Base-by-base conservation (phyloP, 2,113 vertebrate genomes). In the Grammomys dolichurus region DNA sequence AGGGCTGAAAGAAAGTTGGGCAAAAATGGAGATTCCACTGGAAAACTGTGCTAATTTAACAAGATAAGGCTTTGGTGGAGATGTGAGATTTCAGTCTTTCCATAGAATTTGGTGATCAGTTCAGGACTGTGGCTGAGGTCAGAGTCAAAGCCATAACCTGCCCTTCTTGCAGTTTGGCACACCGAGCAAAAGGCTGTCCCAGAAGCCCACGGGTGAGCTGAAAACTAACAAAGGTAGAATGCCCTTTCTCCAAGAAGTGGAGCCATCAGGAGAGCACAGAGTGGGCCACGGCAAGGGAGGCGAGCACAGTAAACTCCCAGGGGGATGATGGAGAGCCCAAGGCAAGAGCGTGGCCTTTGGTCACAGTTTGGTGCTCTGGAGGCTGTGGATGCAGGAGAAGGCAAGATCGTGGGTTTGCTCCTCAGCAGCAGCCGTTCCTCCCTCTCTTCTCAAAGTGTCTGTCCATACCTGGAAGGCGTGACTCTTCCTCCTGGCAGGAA, bases 311-410 rank as follows among this genome's bases (percentile, higher is more conserved):
- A 48, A 93, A 87, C 90, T 96, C 94, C 70, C 94, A 85, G 95
- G 17, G 69, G 63, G 67, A 24, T 4, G 19, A 89, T 94, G 87
- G 91, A 87, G 89, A 94, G 87, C 73, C 3, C 43, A 60, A 40
- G 77, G 67, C 90, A 51, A 87, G 94, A 56, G 80, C 43, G 48
- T 58, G 77, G 4, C 84, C 76, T 95, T 94, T 97, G 63, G 58
- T 97, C 97, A 98, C 96, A 96, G 97, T 93, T 93, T 75, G 89
- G 96, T 91, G 98, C 97, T 98, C 96, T 7, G 3, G 73, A 97
- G 93, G 88, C 90, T 95, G 93, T 97, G 69, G 92, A 89, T 97
- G 96, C 87, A 97, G 84, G 91, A 95, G 94, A 93, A 82, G 86
- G 70, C 96, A 95, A 95, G 95, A 92, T 72, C 87, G 96, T 96